Conservation (phyloP, 2,113 vertebrate species). For the Cryptomyrus ogoouensis region DNA sequence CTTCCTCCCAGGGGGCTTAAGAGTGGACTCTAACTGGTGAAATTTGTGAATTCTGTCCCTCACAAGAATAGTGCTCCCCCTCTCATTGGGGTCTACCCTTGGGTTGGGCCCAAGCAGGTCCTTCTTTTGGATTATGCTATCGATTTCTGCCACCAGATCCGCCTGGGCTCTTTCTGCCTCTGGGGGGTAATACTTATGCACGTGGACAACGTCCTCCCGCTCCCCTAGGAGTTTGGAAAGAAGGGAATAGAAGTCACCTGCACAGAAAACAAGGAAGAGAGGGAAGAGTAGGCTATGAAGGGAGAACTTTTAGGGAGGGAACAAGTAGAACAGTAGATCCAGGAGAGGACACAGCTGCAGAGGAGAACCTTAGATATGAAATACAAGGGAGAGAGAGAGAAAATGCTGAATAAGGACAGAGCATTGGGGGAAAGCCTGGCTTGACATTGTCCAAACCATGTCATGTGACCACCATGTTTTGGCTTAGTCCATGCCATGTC, state of each 20-base stretch:
- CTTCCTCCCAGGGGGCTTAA: constrained; percentile 68
- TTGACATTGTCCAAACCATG: background rate
- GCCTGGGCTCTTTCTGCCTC: constrained; percentile 72
- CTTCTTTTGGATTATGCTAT: constrained; percentile 85
- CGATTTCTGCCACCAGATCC: constrained; percentile 78
- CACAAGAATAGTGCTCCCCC: constrained; percentile 68
- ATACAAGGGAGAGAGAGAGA: constrained; percentile 3
- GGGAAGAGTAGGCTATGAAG: constrained; percentile 33
- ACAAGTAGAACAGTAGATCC: background rate
- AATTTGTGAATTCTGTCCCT: constrained; percentile 93
- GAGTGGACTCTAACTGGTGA: constrained; percentile 78
- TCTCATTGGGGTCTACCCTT: constrained; percentile 61
- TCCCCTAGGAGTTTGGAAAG: constrained; percentile 90
- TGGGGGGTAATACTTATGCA: constrained; percentile 75
- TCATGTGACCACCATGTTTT: background rate
- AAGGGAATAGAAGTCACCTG: constrained; percentile 93
- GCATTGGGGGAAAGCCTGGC: background rate
- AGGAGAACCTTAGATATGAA: constrained; percentile 15
- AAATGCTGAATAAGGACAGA: background rate
- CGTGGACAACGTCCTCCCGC: constrained; percentile 74
- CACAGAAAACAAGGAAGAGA: constrained; percentile 56
- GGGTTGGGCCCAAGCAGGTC: constrained; percentile 60
- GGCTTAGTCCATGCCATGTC: background rate
- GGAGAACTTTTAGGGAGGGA: constrained; percentile 2
- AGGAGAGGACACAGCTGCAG: constrained; percentile 8